Conservation (phyloP, 1,140 invertebrate genomes). For the Tetragnatha versicolor region DNA sequence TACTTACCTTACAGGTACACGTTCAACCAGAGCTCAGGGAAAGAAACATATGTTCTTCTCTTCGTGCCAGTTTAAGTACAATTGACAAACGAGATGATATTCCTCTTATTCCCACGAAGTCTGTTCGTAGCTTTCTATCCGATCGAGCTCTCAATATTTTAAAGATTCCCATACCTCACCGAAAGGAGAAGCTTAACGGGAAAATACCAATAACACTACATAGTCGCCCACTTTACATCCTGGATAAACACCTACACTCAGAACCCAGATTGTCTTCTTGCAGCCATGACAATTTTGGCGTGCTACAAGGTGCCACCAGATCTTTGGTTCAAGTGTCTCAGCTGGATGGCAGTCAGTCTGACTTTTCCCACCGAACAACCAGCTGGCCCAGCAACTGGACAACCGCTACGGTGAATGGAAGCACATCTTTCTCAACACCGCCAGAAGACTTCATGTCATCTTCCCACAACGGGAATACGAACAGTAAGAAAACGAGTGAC, state of each 20-base stretch:
- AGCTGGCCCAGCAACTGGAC: constrained; percentile 29
- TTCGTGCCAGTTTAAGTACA: constrained; percentile 24
- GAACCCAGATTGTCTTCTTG: constrained; percentile 25
- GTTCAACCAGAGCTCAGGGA: neutral
- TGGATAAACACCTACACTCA: constrained; percentile 17
- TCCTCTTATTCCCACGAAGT: neutral
- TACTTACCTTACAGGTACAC: neutral
- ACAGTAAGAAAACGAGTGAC: constrained; percentile 18
- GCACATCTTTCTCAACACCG: constrained; percentile 43
- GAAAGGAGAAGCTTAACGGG: neutral
- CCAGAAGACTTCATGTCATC: constrained; percentile 35
- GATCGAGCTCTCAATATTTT: constrained; percentile 43
- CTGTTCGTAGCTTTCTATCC: constrained; percentile 31
- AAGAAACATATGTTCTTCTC: neutral
- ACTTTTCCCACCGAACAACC: constrained; percentile 13
- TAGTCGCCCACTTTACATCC: neutral
- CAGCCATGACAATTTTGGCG: neutral
- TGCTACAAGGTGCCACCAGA: neutral
- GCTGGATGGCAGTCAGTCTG: constrained; percentile 20
- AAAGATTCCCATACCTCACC: neutral
- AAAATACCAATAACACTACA: neutral
- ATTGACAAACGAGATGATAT: constrained; percentile 15
- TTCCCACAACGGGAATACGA: constrained; percentile 23
- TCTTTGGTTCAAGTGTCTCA: constrained; percentile 31
- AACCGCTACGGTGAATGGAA: constrained; percentile 40